Percentiles rank a stretch among this genome's conserved stretches.
Evolutionary conservation across 92 coral and sea anemone species (phyloP).

Genomic region (Siderastrea radians): DNA sequence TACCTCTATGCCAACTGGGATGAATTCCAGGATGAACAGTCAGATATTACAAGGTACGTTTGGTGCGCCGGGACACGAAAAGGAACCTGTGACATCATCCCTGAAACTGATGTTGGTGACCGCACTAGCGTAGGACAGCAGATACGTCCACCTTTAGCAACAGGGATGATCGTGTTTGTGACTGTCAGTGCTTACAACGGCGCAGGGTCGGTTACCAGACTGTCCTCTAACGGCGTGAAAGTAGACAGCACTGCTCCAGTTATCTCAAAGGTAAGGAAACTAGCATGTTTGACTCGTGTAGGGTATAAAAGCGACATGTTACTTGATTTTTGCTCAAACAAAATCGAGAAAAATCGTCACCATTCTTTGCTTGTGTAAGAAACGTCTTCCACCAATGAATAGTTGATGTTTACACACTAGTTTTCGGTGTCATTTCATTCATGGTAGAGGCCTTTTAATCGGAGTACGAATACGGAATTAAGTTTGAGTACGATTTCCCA

Average conservation of each 20-base stretch:
- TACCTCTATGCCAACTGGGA: conserved; percentile 95
- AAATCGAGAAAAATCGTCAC: no score
- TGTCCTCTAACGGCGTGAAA: conserved; percentile 84
- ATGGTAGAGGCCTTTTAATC: no score
- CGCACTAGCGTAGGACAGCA: conserved; percentile 71
- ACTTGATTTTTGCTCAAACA: no score
- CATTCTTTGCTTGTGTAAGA: no score
- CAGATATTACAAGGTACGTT: conserved; percentile 82
- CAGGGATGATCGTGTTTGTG: conserved; percentile 84
- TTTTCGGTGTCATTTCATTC: no score
- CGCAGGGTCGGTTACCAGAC: conserved; percentile 83
- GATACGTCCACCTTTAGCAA: conserved; percentile 75
- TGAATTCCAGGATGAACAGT: conserved; percentile 83
- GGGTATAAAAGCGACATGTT: no score
- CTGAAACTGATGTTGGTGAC: conserved; percentile 66
- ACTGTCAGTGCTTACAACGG: conserved; percentile 83
- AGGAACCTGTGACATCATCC: conserved; percentile 89
- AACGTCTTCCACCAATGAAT: no score
- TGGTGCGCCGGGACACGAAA: conserved; percentile 90
- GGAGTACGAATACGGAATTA: no score
- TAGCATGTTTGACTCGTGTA: not conserved
- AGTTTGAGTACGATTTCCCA: no score
- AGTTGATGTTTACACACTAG: no score
- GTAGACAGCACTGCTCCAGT: conserved; percentile 90
- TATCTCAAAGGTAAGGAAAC: conserved; percentile 63